These are phyloP conservation scores for Torymus aiolomorphi DNA, from an alignment of 2,888 invertebrate species.

Conservation along the genomic window DNA sequence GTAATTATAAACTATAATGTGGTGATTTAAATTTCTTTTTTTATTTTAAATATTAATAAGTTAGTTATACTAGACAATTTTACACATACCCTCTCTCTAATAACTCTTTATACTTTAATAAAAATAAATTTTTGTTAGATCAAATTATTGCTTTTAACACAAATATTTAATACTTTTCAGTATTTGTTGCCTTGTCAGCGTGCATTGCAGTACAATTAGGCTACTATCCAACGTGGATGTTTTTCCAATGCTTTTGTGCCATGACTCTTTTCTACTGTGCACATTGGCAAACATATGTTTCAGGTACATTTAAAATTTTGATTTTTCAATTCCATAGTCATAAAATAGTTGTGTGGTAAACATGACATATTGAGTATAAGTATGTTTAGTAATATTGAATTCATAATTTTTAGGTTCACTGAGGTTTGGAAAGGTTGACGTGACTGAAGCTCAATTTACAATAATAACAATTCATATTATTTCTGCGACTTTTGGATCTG, in stretches of 20 bases:
- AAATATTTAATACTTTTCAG: constrained; percentile 74
- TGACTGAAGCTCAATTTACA: constrained; percentile 97
- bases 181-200: constrained; percentile 97
- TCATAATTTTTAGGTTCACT: constrained; percentile 80
- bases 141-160: background rate
- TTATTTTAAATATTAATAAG: background rate
- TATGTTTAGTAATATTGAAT: no score
- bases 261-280: constrained; percentile 98
- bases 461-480: constrained; percentile 92
- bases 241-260: constrained; percentile 96
- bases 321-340: background rate
- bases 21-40: background rate
- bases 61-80: background rate
- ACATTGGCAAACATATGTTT: constrained; percentile 99
- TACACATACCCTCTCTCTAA: no score
- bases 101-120: no score
- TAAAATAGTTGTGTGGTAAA: no score
- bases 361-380: no score
- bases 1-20: no score
- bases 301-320: constrained; percentile 78
- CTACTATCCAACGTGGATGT: constrained; percentile 93
- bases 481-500: constrained; percentile 90
- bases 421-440: constrained; percentile 94
- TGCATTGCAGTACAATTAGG: constrained; percentile 96
- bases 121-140: no score